phyloP scores from a whole-genome alignment of 2,797 vertebrate species.

The Scolopax rusticola region DNA sequence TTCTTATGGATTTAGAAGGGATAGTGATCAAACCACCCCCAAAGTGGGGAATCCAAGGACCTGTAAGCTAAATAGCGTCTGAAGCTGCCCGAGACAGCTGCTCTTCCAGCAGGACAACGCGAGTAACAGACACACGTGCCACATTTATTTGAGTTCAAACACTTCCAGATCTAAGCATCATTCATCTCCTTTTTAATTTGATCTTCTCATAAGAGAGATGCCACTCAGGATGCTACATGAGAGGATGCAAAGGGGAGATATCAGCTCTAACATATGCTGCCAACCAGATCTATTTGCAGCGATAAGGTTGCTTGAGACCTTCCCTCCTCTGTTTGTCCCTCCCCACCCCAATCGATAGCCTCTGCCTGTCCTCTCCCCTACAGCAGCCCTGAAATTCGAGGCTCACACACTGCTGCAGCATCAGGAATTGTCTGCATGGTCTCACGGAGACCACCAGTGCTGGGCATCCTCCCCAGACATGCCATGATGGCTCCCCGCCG shows the following conservation, averaged over 20 bases:
- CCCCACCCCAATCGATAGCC: not conserved
- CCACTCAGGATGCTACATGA: not conserved
- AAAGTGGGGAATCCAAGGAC: not conserved
- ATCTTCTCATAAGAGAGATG: not conserved
- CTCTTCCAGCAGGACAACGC: not conserved
- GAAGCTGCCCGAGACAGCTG: not conserved
- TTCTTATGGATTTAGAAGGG: conserved; percentile 27
- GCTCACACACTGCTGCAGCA: not conserved
- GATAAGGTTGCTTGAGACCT: not conserved
- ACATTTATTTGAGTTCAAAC: not conserved
- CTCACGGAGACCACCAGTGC: fast-evolving
- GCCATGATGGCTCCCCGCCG: fast-evolving
- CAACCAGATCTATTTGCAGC: not conserved
- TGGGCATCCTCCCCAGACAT: fast-evolving
- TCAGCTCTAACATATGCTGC: not conserved
- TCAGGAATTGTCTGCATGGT: fast-evolving
- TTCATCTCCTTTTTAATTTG: not conserved
- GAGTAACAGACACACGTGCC: fast-evolving
- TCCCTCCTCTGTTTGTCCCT: not conserved
- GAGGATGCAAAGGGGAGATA: not conserved
- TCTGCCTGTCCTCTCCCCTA: not conserved
- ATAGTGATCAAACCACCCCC: conserved; percentile 15
- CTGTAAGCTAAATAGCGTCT: not conserved
- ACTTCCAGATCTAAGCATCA: not conserved
- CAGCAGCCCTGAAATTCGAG: not conserved